phyloP scores from a whole-genome alignment of 2,113 vertebrate genomes.

The Callocephalon fimbriatum region DNA sequence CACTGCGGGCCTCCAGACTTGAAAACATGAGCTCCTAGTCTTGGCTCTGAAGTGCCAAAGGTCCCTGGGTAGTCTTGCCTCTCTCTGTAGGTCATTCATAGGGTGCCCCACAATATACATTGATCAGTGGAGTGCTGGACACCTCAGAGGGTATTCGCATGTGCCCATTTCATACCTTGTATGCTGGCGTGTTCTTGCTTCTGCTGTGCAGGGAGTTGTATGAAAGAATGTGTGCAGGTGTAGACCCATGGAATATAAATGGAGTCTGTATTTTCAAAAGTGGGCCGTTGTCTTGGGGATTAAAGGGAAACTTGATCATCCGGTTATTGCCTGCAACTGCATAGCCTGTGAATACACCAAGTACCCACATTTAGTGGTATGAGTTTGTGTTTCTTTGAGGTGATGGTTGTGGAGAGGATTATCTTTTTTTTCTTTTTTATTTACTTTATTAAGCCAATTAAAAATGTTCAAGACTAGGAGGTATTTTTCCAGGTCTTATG shows the following conservation, averaged over 20 bases:
- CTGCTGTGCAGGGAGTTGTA: background rate
- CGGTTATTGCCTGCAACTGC: conserved; percentile 17
- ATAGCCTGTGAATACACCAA: background rate
- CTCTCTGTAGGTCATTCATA: too few relatives aligned
- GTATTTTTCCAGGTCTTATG: conserved; percentile 32
- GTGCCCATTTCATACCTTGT: fast-evolving
- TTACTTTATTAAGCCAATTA: conserved; percentile 53
- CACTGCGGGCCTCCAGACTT: background rate
- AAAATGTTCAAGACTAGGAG: conserved; percentile 26
- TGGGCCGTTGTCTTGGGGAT: conserved; percentile 46
- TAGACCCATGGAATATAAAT: background rate
- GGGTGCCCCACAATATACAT: fast-evolving
- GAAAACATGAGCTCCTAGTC: background rate
- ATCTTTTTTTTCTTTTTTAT: background rate
- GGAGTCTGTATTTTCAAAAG: conserved; percentile 3
- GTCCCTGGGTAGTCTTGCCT: background rate
- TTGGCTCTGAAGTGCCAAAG: background rate
- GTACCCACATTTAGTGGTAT: background rate
- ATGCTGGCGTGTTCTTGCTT: background rate
- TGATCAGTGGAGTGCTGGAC: background rate
- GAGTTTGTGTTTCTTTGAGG: background rate
- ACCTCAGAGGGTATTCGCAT: fast-evolving
- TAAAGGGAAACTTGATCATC: conserved; percentile 48
- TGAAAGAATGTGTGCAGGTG: background rate
- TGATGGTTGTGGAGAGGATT: conserved; percentile 14